Conservation (phyloP, 1,140 invertebrate species). For the Drosophila mojavensis region DNA sequence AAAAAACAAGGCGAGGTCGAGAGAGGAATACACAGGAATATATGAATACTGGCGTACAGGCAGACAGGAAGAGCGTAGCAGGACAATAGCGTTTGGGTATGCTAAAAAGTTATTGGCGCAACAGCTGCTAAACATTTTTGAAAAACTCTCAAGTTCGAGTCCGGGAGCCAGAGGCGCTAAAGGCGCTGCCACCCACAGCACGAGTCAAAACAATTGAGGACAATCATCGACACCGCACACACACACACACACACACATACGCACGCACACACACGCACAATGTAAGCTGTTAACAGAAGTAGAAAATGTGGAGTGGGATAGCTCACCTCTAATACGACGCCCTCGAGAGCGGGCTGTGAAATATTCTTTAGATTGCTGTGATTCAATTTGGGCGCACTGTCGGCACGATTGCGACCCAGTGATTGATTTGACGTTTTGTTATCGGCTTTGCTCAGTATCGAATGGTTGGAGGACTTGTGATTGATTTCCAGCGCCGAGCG, state of each 20-base stretch:
- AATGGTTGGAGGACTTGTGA: constrained; percentile 84
- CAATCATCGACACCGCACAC: constrained; percentile 68
- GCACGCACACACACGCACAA: background rate
- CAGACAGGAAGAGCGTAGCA: background rate
- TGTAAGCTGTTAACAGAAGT: constrained; percentile 1
- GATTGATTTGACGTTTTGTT: constrained; percentile 85
- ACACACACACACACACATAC: constrained; percentile 27
- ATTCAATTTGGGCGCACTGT: constrained; percentile 87
- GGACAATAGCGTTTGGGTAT: constrained; percentile 41
- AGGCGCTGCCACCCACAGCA: constrained; percentile 20
- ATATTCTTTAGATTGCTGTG: constrained; percentile 86
- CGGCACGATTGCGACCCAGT: constrained; percentile 85
- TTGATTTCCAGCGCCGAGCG: constrained; percentile 88
- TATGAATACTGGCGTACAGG: background rate
- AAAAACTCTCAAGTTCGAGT: constrained; percentile 37
- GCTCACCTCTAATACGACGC: constrained; percentile 84
- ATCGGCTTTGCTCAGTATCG: constrained; percentile 83
- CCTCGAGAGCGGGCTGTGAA: constrained; percentile 85
- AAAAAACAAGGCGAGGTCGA: background rate
- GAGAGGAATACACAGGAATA: background rate
- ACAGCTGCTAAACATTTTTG: constrained; percentile 67
- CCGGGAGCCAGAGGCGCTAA: background rate
- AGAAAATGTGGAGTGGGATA: background rate
- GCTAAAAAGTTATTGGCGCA: constrained; percentile 78
- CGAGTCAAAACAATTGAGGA: constrained; percentile 82